Evolutionary conservation across 35 echinoderm and acorn worm genomes (phyloP).

Genomic region (Stichopus chloronotus): DNA sequence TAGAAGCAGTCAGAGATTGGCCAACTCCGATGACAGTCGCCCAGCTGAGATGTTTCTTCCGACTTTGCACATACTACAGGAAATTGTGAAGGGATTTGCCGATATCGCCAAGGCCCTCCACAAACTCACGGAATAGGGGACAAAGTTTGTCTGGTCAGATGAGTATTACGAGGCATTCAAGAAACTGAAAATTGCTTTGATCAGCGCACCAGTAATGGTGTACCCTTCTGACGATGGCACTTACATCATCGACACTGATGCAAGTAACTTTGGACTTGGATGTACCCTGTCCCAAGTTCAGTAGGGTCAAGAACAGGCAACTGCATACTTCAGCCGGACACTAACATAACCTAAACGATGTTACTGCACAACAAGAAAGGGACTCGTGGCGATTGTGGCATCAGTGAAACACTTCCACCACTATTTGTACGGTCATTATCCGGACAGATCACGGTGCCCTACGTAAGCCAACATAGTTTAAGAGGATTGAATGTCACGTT

Average conservation of each 20-base stretch:
- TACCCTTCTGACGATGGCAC: conserved; percentile 28
- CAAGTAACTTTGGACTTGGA: conserved; percentile 58
- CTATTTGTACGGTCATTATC: conserved; percentile 69
- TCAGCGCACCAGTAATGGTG: conserved; percentile 52
- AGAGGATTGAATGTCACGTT: conserved; percentile 43
- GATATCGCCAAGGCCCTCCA: conserved; percentile 39
- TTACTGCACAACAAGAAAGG: conserved; percentile 58
- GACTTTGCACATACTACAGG: conserved; percentile 58
- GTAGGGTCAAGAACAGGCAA: conserved; percentile 60
- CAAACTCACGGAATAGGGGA: not conserved
- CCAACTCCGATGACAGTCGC: conserved; percentile 17
- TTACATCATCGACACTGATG: conserved; percentile 70
- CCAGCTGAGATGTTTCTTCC: conserved; percentile 57
- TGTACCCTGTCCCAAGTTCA: conserved; percentile 57
- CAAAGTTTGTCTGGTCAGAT: conserved; percentile 34
- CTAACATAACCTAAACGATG: conserved; percentile 34
- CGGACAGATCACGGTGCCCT: conserved; percentile 61
- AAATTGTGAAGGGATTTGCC: conserved; percentile 55
- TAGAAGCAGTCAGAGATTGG: conserved; percentile 52
- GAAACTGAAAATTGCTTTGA: conserved; percentile 27
- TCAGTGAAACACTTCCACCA: conserved; percentile 57
- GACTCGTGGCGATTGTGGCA: conserved; percentile 40
- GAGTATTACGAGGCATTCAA: conserved; percentile 58
- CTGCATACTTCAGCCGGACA: conserved; percentile 45
- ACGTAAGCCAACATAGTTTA: conserved; percentile 49